phyloP scores from a whole-genome alignment of 1,140 invertebrate species.

The Drosophila orosa region DNA sequence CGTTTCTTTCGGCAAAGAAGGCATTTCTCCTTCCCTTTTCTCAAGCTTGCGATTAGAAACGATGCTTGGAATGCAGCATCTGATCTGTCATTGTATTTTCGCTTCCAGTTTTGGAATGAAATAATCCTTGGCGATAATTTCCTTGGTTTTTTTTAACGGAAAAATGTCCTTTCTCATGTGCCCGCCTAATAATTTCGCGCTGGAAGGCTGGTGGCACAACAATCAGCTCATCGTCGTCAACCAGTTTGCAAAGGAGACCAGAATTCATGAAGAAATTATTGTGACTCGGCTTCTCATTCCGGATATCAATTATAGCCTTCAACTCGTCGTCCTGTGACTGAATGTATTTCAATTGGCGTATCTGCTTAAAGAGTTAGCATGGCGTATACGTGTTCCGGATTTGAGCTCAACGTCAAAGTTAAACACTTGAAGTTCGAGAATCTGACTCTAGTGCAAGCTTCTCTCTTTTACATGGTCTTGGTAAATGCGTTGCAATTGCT shows the following conservation, averaged over 20 bases:
- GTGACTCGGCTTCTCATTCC: not conserved
- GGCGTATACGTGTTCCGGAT: too few relatives aligned
- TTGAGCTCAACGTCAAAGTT: too few relatives aligned
- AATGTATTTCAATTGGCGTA: too few relatives aligned
- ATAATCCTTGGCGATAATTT: not conserved
- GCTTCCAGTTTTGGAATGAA: not conserved
- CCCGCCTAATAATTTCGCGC: not conserved
- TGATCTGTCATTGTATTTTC: not conserved
- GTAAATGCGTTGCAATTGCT: too few relatives aligned
- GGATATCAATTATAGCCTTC: not conserved
- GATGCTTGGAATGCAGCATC: not conserved
- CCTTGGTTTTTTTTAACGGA: not conserved
- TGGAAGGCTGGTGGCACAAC: not conserved
- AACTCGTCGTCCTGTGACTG: too few relatives aligned
- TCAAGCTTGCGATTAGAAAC: not conserved
- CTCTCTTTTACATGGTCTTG: too few relatives aligned
- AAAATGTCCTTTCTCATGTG: not conserved
- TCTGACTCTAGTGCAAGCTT: too few relatives aligned
- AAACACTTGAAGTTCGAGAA: too few relatives aligned
- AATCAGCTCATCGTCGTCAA: not conserved
- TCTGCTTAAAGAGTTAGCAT: too few relatives aligned
- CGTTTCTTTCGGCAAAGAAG: not conserved
- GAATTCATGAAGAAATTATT: not conserved
- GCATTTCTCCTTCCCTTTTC: not conserved
- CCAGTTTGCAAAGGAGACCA: not conserved